These are phyloP conservation scores for Apamea crenata DNA, from an alignment of 2,888 invertebrate species.

Conservation along the genomic window DNA sequence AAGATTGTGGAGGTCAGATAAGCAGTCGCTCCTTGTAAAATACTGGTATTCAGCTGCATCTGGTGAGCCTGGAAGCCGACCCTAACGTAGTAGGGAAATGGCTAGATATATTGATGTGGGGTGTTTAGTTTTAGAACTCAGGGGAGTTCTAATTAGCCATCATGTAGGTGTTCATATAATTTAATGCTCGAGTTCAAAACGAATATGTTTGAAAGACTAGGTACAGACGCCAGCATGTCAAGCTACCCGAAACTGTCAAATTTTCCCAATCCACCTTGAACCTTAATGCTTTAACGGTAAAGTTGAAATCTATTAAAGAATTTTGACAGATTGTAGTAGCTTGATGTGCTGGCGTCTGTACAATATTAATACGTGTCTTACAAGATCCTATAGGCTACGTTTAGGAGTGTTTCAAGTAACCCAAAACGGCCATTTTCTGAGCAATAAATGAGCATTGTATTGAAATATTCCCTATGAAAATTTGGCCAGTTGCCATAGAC, in stretches of 20 bases:
- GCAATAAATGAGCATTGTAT: slow-evolving; percentile 11
- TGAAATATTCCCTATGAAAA: not conserved
- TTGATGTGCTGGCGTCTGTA: too few species aligned
- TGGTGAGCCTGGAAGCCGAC: not conserved
- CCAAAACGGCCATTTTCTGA: not conserved
- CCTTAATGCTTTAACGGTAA: too few species aligned
- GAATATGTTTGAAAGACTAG: not conserved
- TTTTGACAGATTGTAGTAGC: too few species aligned
- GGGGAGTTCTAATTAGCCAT: not conserved
- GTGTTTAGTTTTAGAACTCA: not conserved
- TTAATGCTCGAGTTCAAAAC: not conserved
- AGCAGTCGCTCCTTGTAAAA: not conserved
- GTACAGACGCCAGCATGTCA: too few species aligned
- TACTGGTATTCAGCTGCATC: not conserved
- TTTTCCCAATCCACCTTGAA: too few species aligned
- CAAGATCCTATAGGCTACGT: not conserved
- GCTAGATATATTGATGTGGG: not conserved
- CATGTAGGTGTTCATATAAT: not conserved
- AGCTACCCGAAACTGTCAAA: too few species aligned
- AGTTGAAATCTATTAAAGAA: too few species aligned
- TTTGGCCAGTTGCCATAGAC: too few species aligned
- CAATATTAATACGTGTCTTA: not conserved
- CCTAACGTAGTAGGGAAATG: not conserved
- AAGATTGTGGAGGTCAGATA: not conserved
- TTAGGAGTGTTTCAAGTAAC: not conserved